Evolutionary conservation across 2,797 vertebrate genomes (phyloP).

Genomic region (Potorous gilbertii): DNA sequence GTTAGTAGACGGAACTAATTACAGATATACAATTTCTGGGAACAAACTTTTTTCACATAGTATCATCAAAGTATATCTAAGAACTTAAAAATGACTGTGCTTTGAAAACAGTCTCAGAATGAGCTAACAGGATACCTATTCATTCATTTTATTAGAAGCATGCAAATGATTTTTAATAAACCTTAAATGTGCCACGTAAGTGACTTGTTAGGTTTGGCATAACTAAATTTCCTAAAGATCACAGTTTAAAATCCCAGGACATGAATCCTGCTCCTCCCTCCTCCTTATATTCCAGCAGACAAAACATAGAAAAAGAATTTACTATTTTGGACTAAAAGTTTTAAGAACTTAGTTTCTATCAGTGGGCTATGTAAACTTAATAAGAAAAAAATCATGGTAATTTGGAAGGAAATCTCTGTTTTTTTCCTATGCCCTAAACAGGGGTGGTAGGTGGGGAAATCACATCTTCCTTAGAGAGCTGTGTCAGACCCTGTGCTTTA

Average conservation of each 20-base stretch:
- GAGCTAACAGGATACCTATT: neutral
- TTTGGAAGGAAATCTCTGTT: neutral
- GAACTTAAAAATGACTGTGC: slow-evolving; percentile 4
- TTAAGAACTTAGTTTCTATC: neutral
- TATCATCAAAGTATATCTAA: slow-evolving; percentile 29
- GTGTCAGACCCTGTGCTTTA: neutral
- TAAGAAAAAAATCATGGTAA: neutral
- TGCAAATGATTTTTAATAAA: slow-evolving; percentile 1
- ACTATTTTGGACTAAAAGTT: neutral
- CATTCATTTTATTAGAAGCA: slow-evolving; percentile 13
- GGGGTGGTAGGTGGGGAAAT: neutral
- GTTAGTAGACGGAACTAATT: neutral
- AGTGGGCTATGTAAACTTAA: neutral
- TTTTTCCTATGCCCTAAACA: slow-evolving; percentile 10
- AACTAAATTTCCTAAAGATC: neutral
- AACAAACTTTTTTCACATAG: neutral
- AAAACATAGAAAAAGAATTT: neutral
- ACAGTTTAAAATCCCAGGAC: slow-evolving; percentile 31
- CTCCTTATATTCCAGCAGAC: neutral
- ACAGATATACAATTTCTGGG: neutral
- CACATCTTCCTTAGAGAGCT: neutral
- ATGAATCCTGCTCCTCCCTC: neutral
- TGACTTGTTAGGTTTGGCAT: neutral
- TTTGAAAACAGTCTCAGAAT: neutral
- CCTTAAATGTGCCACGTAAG: neutral